These are phyloP conservation scores for Aplodontia rufa DNA, from an alignment of 2,113 vertebrate genomes.

Conservation along the genomic window DNA sequence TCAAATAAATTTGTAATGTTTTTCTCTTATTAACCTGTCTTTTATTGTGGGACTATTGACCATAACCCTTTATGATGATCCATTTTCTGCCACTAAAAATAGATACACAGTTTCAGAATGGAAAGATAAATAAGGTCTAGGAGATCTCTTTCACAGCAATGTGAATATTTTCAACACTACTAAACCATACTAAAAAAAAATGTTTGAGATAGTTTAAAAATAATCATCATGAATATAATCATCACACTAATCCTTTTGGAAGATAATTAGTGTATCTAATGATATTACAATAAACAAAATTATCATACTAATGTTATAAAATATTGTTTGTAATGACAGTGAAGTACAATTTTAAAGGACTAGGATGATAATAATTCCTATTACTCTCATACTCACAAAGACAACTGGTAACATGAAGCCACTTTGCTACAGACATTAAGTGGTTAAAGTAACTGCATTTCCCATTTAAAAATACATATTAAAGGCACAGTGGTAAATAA, in stretches of 20 bases:
- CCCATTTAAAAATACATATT: conserved; percentile 28
- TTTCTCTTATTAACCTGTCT: neutral
- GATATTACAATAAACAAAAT: conserved; percentile 1
- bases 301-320: conserved; percentile 21
- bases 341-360: neutral
- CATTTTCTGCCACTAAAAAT: neutral
- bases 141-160: neutral
- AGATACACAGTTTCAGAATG: neutral
- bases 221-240: neutral
- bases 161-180: neutral
- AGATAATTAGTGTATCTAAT: neutral
- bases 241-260: neutral
- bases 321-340: neutral
- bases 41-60: neutral
- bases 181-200: neutral
- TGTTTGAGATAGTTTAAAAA: neutral
- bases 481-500: conserved; percentile 15
- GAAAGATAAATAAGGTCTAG: neutral
- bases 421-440: neutral
- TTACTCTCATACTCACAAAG: neutral
- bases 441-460: conserved; percentile 22
- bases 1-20: neutral
- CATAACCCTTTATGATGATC: neutral
- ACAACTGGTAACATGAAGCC: neutral
- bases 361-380: neutral